Base-by-base conservation (phyloP, 2,113 vertebrate genomes). In the Pollachius pollachius region DNA sequence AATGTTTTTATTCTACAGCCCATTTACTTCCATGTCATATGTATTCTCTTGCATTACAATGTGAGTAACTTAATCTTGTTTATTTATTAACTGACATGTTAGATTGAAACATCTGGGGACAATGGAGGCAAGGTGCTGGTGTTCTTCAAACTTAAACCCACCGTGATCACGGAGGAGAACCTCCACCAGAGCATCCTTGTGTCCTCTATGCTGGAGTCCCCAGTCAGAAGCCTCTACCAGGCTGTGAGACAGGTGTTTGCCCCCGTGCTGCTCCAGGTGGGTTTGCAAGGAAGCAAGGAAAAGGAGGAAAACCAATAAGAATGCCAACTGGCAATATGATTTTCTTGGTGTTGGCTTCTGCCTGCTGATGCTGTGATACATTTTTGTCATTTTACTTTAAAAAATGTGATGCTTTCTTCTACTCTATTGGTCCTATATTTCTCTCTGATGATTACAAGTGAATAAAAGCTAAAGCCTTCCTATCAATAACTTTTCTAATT, bases 121-220 rank as follows among this genome's bases (percentile, higher is more conserved):
- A 90, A 88, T 64, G 83, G 89, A 81, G 93, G 94, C 68, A 95
- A 94, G 23, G 90, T 96, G 52, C 74, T 99, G 85, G 95, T 99
- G 66, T 99, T 99, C 87, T 99, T 99, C 88, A 99, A 99, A 82
- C 89, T 97, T 75, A 89, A 89, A 27, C 95, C 97, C 17, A 94
- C 95, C 67, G 91, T 96, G 25, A 97, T 99, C 74, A 97, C 95
- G 1, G 96, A 96, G 77, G 93, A 97, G 41, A 99, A 99, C 83
- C 88, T 99, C 71, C 94, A 96, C 41, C 92, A 85, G 72, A 96
- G 93, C 72, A 89, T 99, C 79, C 93, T 99, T 65, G 94, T 99
- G 52, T 98, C 97, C 0, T 99, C 97, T 63, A 96, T 98, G 96
- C 74, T 97, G 62, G 95, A 98, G 69, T 99, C 97, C 66, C 97